Base-by-base conservation (phyloP, 2,113 vertebrate genomes). In the Columbina picui region DNA sequence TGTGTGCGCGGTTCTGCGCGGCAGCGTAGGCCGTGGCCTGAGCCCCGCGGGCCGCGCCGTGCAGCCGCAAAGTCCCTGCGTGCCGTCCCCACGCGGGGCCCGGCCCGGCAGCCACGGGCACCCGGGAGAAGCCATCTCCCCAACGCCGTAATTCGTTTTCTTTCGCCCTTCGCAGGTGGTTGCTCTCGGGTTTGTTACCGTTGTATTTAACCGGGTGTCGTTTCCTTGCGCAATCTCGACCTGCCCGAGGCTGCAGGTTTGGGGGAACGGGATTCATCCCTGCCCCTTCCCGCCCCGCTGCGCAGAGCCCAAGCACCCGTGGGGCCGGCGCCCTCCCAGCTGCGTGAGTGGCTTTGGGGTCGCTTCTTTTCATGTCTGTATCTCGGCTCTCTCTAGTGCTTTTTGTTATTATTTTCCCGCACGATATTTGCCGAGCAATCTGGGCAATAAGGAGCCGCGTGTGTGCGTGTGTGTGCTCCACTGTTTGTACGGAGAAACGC, bases 191-290 rank as follows among this genome's bases (percentile, higher is more conserved):
- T 38, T 41, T 49, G 25, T 14, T 32, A 1, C 50, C 17, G 0
- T 2, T 3, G 14, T 4, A 1, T 38, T 5, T 9, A 43, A 7
- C 5, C 4, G 9, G 20, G 32, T 1, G 18, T 26, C 39, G 5
- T 13, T n/a, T 23, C 22, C 36, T 2, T 5, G 60, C n/a, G 21
- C n/a, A 7, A 3, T 50, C 41, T 64, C 56, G 17, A 59, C 45
- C 5, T 59, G 36, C 38, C 41, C 17, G 13, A 38, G 26, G 41
- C 45, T 25, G 84, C 4, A 10, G 36, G 7, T 55, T 7, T 59
- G 6, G 7, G 59, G 55, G 7, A 74, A n/a, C 0, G 8, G 75
- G 79, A 20, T 22, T 45, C 61, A 39, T 7, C 39, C 68, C 20
- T 27, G 53, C 17, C 60, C 30, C 9, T 34, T 56, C 23, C 45